These are phyloP conservation scores for Clarias macrocephalus DNA, from an alignment of 2,113 vertebrate genomes.

Conservation along the genomic window DNA sequence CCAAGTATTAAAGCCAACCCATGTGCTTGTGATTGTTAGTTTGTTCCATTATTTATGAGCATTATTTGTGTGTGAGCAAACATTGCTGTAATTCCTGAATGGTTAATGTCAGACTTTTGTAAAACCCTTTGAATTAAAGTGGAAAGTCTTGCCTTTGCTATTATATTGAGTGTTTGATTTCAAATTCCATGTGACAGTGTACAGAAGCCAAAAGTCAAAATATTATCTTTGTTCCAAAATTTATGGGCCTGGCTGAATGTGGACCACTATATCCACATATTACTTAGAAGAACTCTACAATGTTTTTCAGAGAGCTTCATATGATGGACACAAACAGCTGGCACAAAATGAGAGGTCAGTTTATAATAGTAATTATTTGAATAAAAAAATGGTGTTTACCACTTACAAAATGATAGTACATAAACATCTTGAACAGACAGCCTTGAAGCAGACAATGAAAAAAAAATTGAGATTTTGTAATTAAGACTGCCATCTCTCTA, in stretches of 20 bases:
- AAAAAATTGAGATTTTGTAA: background rate
- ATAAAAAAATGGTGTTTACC: background rate
- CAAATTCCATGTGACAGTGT: too few species aligned
- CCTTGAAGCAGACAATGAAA: background rate
- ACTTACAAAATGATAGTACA: background rate
- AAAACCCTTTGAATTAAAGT: too few species aligned
- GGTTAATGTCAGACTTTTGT: too few species aligned
- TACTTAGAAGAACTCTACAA: slow-evolving; percentile 2
- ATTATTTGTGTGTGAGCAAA: too few species aligned
- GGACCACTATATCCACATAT: background rate
- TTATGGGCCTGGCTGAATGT: background rate
- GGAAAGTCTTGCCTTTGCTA: too few species aligned
- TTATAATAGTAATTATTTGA: background rate
- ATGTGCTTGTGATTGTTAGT: too few species aligned
- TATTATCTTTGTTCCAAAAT: too few species aligned
- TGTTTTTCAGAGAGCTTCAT: slow-evolving; percentile 81
- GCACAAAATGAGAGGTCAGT: slow-evolving; percentile 89
- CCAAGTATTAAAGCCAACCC: too few species aligned
- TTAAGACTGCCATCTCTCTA: background rate
- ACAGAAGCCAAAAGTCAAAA: too few species aligned
- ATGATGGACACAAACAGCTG: slow-evolving; percentile 86
- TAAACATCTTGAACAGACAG: background rate
- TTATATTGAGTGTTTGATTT: too few species aligned
- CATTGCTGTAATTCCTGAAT: too few species aligned
- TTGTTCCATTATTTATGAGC: too few species aligned